Conservation (phyloP, 2,113 vertebrate species). For the Syngnathus floridae region DNA sequence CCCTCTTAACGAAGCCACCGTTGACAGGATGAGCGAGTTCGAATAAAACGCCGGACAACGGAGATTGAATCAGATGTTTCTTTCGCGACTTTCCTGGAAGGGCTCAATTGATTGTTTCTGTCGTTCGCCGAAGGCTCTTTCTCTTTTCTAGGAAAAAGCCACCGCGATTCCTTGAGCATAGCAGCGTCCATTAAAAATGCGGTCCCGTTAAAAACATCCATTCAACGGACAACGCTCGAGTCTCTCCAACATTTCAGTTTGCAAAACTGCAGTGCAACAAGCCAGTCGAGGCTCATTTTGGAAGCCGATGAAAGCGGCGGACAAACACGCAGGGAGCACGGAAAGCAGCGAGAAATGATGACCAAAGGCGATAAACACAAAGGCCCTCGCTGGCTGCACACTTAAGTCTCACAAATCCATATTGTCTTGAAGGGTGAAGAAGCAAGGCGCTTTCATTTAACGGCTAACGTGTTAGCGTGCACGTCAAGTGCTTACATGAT, state of each 20-base stretch:
- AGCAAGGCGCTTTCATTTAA: slow-evolving; percentile 2
- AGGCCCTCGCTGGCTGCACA: slow-evolving; percentile 1
- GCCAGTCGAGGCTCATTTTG: slow-evolving; percentile 11
- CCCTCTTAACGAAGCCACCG: slow-evolving; percentile 43
- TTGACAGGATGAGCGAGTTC: background rate
- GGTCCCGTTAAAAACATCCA: too few species aligned
- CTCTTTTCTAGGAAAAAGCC: too few species aligned
- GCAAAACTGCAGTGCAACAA: slow-evolving; percentile 37
- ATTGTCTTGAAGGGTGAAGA: background rate
- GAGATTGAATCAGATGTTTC: too few species aligned
- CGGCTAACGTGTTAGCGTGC: background rate
- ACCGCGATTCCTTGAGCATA: too few species aligned
- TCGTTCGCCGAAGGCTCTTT: too few species aligned
- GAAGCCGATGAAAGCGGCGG: slow-evolving; percentile 33
- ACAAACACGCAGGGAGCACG: slow-evolving; percentile 16
- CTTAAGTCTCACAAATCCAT: slow-evolving; percentile 3
- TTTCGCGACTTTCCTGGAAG: too few species aligned
- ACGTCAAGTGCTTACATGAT: slow-evolving; percentile 7
- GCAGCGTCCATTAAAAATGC: too few species aligned
- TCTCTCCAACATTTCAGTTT: background rate
- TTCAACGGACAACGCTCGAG: too few species aligned
- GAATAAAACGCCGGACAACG: background rate
- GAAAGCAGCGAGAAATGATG: slow-evolving; percentile 24
- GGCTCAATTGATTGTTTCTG: too few species aligned
- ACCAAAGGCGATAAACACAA: slow-evolving; percentile 19